Percentiles rank a stretch among this genome's conserved stretches.
Evolutionary conservation across 1,140 invertebrate species (phyloP).

Genomic region (Anagrus nilaparvatae): DNA sequence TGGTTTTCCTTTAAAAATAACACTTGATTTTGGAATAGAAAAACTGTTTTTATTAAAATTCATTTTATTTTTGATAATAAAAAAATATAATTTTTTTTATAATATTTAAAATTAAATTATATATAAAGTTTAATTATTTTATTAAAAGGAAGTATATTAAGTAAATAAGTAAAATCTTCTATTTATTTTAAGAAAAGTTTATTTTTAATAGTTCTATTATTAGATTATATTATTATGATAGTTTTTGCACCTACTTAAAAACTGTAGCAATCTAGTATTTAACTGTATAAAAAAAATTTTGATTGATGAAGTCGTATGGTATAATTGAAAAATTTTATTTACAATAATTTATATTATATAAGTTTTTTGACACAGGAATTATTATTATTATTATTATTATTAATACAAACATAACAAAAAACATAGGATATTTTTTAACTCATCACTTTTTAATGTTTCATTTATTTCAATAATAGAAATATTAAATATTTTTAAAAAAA

Average conservation of each 20-base stretch:
- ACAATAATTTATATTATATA: conserved; percentile 13
- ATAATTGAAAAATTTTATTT: conserved; percentile 18
- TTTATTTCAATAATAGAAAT: too few relatives aligned
- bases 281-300: conserved; percentile 10
- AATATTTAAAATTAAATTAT: conserved; percentile 7
- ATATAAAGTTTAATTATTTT: conserved; percentile 5
- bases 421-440: not conserved
- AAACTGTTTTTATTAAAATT: conserved; percentile 8
- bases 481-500: too few relatives aligned
- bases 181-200: conserved; percentile 15
- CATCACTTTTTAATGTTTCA: not conserved
- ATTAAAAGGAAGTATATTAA: conserved; percentile 12
- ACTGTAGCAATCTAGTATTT: conserved; percentile 11
- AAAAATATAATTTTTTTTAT: conserved; percentile 2
- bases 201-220: conserved; percentile 15
- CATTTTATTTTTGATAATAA: conserved; percentile 8
- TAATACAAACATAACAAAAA: not conserved
- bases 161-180: conserved; percentile 17
- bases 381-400: too few relatives aligned
- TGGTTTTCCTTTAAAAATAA: conserved; percentile 47
- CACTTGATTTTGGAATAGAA: conserved; percentile 36
- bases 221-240: too few relatives aligned
- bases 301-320: conserved; percentile 12
- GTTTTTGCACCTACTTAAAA: too few relatives aligned
- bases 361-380: conserved; percentile 1